A percentile compares a stretch with the other conserved stretches of the same genome.
Conservation (phyloP, 2,113 vertebrate species). For the Myotis brandtii region DNA sequence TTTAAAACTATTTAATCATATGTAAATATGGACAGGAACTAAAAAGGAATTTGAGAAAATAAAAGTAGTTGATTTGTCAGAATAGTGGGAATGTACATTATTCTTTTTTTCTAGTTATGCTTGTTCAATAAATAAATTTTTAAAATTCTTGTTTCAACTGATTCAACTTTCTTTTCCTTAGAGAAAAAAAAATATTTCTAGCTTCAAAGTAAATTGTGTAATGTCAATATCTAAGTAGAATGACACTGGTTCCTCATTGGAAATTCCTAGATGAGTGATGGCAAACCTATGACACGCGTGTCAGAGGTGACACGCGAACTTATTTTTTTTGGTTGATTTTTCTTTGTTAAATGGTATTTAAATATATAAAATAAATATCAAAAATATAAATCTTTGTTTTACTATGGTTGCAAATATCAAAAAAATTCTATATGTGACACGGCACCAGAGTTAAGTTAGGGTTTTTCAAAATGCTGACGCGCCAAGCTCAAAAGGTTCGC, state of each 20-base stretch:
- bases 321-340: too few species aligned
- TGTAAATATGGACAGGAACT: not conserved
- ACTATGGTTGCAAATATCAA: too few species aligned
- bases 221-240: slow-evolving; percentile 41
- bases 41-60: not conserved
- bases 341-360: too few species aligned
- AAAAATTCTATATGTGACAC: too few species aligned
- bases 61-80: not conserved
- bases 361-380: too few species aligned
- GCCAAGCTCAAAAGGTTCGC: too few species aligned
- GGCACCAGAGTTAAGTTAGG: too few species aligned
- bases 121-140: not conserved
- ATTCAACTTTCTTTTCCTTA: slow-evolving; percentile 27
- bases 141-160: not conserved
- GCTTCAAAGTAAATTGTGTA: not conserved
- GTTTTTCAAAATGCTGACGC: too few species aligned
- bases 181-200: not conserved
- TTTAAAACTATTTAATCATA: slow-evolving; percentile 16
- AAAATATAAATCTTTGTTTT: too few species aligned
- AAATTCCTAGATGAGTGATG: not conserved
- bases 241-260: not conserved
- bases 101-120: not conserved
- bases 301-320: too few species aligned
- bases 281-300: too few species aligned
- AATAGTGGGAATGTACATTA: not conserved